phyloP scores from a whole-genome alignment of 2,113 vertebrate species.

The Platysteira castanea region DNA sequence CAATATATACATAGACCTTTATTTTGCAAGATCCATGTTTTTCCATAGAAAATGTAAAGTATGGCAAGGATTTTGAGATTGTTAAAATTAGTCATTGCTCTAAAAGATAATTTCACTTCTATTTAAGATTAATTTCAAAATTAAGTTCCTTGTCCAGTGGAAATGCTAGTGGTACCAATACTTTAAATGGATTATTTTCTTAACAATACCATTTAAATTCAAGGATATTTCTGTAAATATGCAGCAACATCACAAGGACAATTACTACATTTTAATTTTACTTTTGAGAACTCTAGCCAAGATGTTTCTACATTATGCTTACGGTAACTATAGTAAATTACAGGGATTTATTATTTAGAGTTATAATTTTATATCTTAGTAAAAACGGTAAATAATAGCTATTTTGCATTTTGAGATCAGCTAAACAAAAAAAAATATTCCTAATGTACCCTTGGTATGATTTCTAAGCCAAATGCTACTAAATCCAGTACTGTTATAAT shows the following conservation, averaged over 20 bases:
- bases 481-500: neutral
- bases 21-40: neutral
- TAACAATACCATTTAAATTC: neutral
- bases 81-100: neutral
- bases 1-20: neutral
- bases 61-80: neutral
- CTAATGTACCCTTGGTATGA: neutral
- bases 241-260: neutral
- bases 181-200: neutral
- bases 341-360: neutral
- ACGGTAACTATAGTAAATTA: neutral
- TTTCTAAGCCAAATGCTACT: neutral
- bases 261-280: neutral
- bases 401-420: neutral
- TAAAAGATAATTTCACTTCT: neutral
- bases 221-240: neutral
- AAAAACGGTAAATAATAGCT: neutral
- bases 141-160: neutral
- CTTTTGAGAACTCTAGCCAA: neutral
- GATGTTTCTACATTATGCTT: neutral
- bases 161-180: neutral
- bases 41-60: neutral
- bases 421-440: neutral
- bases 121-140: neutral
- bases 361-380: neutral